These are phyloP conservation scores for Agelaius phoeniceus DNA, from an alignment of 2,113 vertebrate genomes.

Conservation along the genomic window DNA sequence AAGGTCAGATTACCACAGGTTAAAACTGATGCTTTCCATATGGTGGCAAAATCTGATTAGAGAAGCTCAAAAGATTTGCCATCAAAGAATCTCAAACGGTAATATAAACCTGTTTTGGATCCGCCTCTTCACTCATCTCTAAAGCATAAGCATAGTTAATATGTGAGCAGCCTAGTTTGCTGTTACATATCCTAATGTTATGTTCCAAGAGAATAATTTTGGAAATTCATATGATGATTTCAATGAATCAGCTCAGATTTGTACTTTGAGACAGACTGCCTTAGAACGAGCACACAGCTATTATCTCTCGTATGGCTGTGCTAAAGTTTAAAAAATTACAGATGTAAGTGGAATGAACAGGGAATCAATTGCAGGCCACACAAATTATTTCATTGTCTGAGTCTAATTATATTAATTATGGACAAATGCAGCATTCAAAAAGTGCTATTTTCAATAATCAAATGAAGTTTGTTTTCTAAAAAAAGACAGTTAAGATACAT, in stretches of 20 bases:
- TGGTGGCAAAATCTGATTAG: background rate
- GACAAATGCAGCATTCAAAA: slow-evolving; percentile 1
- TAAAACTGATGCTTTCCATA: background rate
- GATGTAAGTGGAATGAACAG: background rate
- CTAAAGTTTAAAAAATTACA: background rate
- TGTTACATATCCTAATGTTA: background rate
- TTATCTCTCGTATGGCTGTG: background rate
- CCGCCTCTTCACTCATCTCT: background rate
- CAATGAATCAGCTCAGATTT: background rate
- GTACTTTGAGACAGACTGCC: background rate
- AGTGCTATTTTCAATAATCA: background rate
- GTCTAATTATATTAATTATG: slow-evolving; percentile 33
- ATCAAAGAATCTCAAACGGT: background rate
- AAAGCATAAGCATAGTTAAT: background rate
- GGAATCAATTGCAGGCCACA: background rate
- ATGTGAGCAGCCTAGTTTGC: background rate
- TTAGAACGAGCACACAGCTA: slow-evolving; percentile 9
- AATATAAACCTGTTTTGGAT: background rate
- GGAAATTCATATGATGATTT: background rate
- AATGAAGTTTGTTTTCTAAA: background rate
- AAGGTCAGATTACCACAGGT: background rate
- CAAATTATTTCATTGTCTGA: slow-evolving; percentile 10
- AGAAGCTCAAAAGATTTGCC: background rate
- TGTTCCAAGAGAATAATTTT: slow-evolving; percentile 8
- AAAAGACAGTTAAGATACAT: background rate